A percentile compares a stretch with the other conserved stretches of the same genome.
These are phyloP conservation scores for Holocentrus rufus DNA, from an alignment of 2,797 vertebrate genomes.

Conservation along the genomic window DNA sequence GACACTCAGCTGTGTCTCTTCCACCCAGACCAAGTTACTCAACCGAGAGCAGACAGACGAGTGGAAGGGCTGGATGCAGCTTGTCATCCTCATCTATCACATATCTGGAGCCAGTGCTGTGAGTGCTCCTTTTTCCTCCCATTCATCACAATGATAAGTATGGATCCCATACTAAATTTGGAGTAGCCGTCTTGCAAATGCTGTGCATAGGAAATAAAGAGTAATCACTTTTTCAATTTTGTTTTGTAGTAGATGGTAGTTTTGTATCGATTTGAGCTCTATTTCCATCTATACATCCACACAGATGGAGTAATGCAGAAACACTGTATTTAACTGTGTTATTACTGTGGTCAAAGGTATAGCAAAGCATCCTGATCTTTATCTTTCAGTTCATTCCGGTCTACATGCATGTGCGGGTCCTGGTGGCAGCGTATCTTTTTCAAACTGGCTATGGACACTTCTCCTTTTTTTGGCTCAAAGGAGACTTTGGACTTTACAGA, in stretches of 20 bases:
- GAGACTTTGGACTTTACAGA: slow-evolving; percentile 95
- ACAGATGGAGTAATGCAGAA: neutral
- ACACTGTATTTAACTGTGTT: neutral
- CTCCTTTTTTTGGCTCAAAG: slow-evolving; percentile 98
- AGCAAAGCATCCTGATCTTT: neutral
- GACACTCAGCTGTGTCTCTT: neutral
- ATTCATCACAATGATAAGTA: neutral
- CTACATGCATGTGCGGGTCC: slow-evolving; percentile 97
- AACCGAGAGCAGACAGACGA: slow-evolving; percentile 99
- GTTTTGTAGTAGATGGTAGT: too few relatives aligned
- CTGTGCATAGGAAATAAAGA: neutral
- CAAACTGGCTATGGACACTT: slow-evolving; percentile 99
- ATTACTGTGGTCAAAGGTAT: neutral
- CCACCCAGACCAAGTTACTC: slow-evolving; percentile 89
- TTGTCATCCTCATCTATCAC: slow-evolving; percentile 99
- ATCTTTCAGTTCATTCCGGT: slow-evolving; percentile 93
- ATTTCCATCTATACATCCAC: too few relatives aligned
- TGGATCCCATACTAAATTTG: neutral
- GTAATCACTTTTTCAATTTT: neutral
- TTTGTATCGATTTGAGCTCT: too few relatives aligned
- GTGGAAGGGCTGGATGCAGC: slow-evolving; percentile 99
- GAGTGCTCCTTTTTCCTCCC: slow-evolving; percentile 71
- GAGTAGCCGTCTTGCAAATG: too few relatives aligned
- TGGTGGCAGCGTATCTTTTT: slow-evolving; percentile 98
- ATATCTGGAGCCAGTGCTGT: slow-evolving; percentile 98